These are phyloP conservation scores for Sminthopsis crassicaudata DNA, from an alignment of 2,113 vertebrate genomes.

Conservation along the genomic window DNA sequence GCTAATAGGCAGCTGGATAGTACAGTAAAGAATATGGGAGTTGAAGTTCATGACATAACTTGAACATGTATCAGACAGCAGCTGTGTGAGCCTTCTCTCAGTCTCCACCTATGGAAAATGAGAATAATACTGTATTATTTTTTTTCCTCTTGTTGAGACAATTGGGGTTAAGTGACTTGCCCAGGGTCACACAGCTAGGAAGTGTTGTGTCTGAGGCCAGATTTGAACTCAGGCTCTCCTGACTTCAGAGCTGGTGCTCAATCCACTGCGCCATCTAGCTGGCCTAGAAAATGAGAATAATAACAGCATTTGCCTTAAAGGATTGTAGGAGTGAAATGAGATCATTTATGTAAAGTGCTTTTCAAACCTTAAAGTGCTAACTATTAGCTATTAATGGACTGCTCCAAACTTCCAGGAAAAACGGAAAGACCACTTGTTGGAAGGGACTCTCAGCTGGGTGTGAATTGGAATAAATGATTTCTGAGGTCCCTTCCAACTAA, in stretches of 20 bases:
- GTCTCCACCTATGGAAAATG: conserved; percentile 44
- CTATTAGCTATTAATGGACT: background rate
- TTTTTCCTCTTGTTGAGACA: too few species aligned
- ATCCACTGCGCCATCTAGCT: background rate
- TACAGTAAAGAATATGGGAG: background rate
- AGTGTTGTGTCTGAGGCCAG: too few species aligned
- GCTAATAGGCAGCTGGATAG: background rate
- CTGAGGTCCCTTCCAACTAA: background rate
- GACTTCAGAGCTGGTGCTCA: too few species aligned
- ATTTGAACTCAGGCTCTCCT: too few species aligned
- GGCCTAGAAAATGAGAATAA: conserved; percentile 15
- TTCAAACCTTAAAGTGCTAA: background rate
- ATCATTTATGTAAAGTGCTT: conserved; percentile 1
- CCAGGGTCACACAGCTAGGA: too few species aligned
- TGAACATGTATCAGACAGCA: background rate
- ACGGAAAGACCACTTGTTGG: background rate
- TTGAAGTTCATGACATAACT: background rate
- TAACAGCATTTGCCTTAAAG: background rate
- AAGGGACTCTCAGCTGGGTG: background rate
- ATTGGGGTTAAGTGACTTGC: too few species aligned
- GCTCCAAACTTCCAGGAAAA: background rate
- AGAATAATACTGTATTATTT: background rate
- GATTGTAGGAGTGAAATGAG: conserved; percentile 19
- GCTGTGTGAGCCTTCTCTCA: background rate
- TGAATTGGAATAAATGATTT: background rate